Evolutionary conservation across 2,113 vertebrate species (phyloP).

Genomic region (Trematocara variabile): DNA sequence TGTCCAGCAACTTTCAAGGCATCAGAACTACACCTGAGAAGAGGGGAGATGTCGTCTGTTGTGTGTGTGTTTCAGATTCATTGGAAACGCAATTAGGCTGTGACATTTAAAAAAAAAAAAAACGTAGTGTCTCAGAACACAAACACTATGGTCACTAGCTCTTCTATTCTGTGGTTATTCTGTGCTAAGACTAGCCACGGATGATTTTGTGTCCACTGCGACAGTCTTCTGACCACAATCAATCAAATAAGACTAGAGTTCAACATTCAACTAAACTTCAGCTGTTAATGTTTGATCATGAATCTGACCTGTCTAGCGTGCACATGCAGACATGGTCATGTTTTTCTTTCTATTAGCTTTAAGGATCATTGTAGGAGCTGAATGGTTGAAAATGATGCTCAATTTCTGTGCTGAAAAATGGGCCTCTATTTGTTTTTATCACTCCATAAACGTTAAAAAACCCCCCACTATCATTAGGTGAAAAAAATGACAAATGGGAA

Average conservation of each 20-base stretch:
- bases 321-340: background rate
- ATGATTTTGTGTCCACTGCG: background rate
- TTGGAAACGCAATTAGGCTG: background rate
- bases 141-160: fast-evolving
- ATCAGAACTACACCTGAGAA: background rate
- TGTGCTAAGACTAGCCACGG: background rate
- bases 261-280: background rate
- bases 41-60: background rate
- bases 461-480: background rate
- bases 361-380: background rate
- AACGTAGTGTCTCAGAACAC: background rate
- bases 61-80: background rate
- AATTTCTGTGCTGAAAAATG: background rate
- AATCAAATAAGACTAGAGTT: background rate
- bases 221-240: background rate
- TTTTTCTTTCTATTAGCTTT: background rate
- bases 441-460: background rate
- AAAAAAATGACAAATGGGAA: background rate
- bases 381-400: background rate
- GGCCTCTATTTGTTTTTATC: background rate
- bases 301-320: background rate
- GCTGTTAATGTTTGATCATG: background rate
- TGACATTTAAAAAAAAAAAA: background rate
- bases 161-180: background rate
- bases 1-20: background rate